phyloP scores from a whole-genome alignment of 2,797 vertebrate genomes.

The Ciconia nigra region DNA sequence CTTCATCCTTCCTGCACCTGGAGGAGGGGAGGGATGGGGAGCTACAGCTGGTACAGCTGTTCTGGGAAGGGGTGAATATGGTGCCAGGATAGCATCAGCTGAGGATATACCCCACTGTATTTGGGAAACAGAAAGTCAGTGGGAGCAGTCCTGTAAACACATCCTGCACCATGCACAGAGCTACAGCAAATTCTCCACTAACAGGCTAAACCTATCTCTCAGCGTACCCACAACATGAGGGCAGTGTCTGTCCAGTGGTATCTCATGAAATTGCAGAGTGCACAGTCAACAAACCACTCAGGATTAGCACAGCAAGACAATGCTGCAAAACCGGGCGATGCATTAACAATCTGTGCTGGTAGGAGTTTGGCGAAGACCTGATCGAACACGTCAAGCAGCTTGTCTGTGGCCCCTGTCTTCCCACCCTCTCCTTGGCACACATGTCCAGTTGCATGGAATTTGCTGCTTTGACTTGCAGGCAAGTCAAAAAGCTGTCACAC shows the following conservation, averaged over 20 bases:
- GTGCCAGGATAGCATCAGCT: neutral
- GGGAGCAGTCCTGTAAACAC: neutral
- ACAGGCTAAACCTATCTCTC: neutral
- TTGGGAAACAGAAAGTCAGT: neutral
- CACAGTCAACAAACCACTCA: neutral
- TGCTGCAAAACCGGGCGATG: accelerated
- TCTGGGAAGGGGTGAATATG: neutral
- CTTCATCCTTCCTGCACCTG: neutral
- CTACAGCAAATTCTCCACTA: neutral
- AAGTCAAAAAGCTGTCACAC: slow-evolving; percentile 29
- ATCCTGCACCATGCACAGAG: neutral
- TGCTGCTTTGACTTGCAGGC: neutral
- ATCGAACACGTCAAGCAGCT: neutral
- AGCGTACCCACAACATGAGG: neutral
- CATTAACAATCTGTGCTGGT: accelerated
- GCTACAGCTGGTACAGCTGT: neutral
- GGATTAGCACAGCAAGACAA: neutral
- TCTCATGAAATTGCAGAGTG: neutral
- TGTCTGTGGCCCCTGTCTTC: neutral
- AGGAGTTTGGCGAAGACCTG: neutral
- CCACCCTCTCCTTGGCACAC: neutral
- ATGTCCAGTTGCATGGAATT: neutral
- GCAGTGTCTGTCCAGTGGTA: neutral
- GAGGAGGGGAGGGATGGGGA: neutral
- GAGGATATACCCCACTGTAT: neutral